Evolutionary conservation across 2,797 vertebrate species (phyloP), one percentile per base, ranked within the genome.

Genomic region (Tachyglossus aculeatus): DNA sequence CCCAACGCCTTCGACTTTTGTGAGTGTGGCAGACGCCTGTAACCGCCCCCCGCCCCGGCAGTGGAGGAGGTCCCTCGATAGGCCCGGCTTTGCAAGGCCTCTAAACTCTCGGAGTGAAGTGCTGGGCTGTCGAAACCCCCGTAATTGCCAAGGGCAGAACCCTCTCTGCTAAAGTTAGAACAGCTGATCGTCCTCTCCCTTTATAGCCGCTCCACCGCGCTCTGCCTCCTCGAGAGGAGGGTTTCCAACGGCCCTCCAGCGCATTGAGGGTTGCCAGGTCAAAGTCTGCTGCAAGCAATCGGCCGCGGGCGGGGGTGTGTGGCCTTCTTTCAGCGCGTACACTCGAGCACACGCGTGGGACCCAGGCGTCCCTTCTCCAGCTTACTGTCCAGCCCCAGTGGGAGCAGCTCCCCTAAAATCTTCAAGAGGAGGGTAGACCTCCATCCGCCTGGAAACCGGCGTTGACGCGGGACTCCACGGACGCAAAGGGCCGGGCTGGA

Each of bases 11-110:
- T 38, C 2, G 10, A 9, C 31, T 6, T 64, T 3, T 5, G 1
- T 24, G 43, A 16, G 27, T 69, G 62, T 55, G 52, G 27, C 45
- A 10, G 25, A 50, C 39, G 31, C n/a, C 11, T 57, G 0, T 55
- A 25, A 11, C 44, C 69, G 55, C 69, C 51, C 69, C 55, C 69
- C 51, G 60, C 55, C 31, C 59, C 60, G 50, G 10, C 54, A 64
- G 51, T 50, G 69, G 33, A 71, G 68, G 45, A 70, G 51, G 59
- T 31, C 51, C 66, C 36, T 70, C 50, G 73, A 67, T 33, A 16
- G 65, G 16, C 56, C 33, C 54, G 74, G 69, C 45, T 81, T 81
- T 73, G 45, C 51, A 44, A 69, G 34, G 52, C 53, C 57, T 58
- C n/a, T 59, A 66, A 37, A 60, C 51, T 27, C 59, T 61, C 59